These are phyloP conservation scores for Dicroscelio sp. DNA, from an alignment of 2,888 invertebrate genomes.

Conservation along the genomic window DNA sequence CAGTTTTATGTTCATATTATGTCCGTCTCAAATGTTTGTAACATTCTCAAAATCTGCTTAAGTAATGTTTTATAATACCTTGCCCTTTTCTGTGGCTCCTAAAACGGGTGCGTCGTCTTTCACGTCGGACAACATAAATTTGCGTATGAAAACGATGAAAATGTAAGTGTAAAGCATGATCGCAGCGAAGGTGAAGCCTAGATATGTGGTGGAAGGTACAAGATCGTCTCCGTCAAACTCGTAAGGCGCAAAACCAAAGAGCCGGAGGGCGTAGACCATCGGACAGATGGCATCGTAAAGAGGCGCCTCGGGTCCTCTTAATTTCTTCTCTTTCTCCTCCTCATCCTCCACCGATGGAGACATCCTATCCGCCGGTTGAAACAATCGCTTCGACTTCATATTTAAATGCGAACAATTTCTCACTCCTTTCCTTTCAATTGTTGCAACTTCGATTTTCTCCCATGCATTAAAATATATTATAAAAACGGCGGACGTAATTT, in stretches of 20 bases:
- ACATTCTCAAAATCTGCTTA: no score
- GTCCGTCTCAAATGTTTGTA: no score
- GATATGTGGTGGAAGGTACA: constrained; percentile 81
- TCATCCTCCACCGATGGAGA: constrained; percentile 6
- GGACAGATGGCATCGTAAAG: constrained; percentile 89
- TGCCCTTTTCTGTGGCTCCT: constrained; percentile 85
- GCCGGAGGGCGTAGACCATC: constrained; percentile 85
- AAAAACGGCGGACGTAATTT: no score
- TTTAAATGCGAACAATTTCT: constrained; percentile 32
- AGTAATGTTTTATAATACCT: no score
- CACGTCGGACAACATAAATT: constrained; percentile 51
- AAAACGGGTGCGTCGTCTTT: constrained; percentile 68
- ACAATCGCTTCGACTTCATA: constrained; percentile 54
- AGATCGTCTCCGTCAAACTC: constrained; percentile 85
- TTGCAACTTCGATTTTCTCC: constrained; percentile 66
- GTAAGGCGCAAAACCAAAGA: constrained; percentile 90
- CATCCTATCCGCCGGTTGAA: background rate
- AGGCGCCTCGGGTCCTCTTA: constrained; percentile 87
- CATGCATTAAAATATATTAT: constrained; percentile 52
- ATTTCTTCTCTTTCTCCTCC: constrained; percentile 43
- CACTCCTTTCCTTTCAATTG: background rate
- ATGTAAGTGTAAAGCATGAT: constrained; percentile 41
- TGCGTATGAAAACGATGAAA: constrained; percentile 52
- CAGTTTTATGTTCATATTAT: no score
- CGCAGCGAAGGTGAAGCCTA: constrained; percentile 43